phyloP scores from a whole-genome alignment of 2,113 vertebrate genomes.

The Takifugu flavidus region DNA sequence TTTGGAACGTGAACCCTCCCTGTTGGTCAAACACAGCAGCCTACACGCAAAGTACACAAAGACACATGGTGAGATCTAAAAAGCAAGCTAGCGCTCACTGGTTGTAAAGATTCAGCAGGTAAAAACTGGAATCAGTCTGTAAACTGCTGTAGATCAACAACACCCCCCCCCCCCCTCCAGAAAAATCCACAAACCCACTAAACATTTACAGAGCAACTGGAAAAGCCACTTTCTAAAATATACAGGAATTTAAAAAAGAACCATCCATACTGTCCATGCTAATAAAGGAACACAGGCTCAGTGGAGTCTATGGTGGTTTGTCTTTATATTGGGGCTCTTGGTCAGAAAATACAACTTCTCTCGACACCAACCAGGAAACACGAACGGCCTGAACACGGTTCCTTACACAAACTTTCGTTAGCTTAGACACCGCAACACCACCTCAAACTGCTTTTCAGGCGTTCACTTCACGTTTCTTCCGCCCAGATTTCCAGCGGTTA shows the following conservation, averaged over 20 bases:
- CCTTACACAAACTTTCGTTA: neutral
- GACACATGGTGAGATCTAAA: neutral
- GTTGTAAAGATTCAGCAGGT: neutral
- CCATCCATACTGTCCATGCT: too few species aligned
- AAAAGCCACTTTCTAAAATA: too few species aligned
- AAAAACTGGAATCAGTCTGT: neutral
- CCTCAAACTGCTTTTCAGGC: conserved; percentile 4
- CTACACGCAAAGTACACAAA: neutral
- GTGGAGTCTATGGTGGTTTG: neutral
- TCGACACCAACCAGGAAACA: conserved; percentile 7
- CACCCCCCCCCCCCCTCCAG: too few species aligned
- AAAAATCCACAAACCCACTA: too few species aligned
- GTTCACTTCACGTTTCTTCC: conserved; percentile 57
- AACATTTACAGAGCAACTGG: too few species aligned
- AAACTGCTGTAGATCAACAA: neutral
- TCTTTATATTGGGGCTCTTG: neutral
- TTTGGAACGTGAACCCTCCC: too few species aligned
- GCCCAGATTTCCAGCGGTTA: conserved; percentile 57
- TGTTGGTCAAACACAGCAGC: neutral
- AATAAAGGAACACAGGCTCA: too few species aligned
- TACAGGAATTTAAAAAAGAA: too few species aligned
- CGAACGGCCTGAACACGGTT: neutral
- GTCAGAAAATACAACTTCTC: conserved; percentile 8
- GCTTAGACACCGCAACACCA: conserved; percentile 1
- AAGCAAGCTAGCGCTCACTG: neutral